Percentiles rank a stretch among this genome's conserved stretches.
These are phyloP conservation scores for Pocillopora meandrina DNA, from an alignment of 92 coral and sea anemone genomes.

Conservation along the genomic window DNA sequence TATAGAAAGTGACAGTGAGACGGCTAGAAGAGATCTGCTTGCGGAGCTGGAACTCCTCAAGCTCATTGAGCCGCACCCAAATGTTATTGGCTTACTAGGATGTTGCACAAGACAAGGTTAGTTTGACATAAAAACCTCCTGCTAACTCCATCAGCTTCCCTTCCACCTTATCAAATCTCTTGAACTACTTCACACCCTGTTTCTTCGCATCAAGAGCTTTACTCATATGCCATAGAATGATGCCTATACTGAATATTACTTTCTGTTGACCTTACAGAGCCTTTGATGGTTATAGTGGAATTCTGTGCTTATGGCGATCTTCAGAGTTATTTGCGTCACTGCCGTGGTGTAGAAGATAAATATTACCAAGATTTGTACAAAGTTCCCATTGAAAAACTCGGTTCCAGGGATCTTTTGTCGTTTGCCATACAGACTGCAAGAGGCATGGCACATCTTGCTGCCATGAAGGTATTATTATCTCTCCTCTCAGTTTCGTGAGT, in stretches of 20 bases:
- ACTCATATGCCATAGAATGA: neutral
- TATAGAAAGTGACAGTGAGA: constrained; percentile 92
- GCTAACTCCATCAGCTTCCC: no score
- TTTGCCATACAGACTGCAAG: constrained; percentile 89
- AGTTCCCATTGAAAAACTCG: constrained; percentile 80
- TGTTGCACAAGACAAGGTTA: constrained; percentile 82
- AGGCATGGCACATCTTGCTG: constrained; percentile 97
- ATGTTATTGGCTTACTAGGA: constrained; percentile 90
- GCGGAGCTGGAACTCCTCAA: constrained; percentile 93
- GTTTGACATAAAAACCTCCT: neutral
- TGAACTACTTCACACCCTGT: no score
- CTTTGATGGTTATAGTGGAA: constrained; percentile 96
- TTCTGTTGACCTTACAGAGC: constrained; percentile 47
- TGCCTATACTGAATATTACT: neutral
- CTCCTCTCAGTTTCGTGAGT: neutral
- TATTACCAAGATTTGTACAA: constrained; percentile 90
- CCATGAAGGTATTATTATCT: constrained; percentile 76
- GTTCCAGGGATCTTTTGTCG: constrained; percentile 85
- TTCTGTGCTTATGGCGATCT: constrained; percentile 95
- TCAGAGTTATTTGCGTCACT: constrained; percentile 92
- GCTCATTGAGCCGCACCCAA: constrained; percentile 96
- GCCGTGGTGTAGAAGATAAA: constrained; percentile 96
- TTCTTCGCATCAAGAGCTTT: no score
- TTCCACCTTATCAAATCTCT: no score
- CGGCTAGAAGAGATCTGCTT: constrained; percentile 86